Percentiles rank a stretch among this genome's conserved stretches.
These are phyloP conservation scores for Tinea pellionella DNA, from an alignment of 2,888 invertebrate species.

Conservation along the genomic window DNA sequence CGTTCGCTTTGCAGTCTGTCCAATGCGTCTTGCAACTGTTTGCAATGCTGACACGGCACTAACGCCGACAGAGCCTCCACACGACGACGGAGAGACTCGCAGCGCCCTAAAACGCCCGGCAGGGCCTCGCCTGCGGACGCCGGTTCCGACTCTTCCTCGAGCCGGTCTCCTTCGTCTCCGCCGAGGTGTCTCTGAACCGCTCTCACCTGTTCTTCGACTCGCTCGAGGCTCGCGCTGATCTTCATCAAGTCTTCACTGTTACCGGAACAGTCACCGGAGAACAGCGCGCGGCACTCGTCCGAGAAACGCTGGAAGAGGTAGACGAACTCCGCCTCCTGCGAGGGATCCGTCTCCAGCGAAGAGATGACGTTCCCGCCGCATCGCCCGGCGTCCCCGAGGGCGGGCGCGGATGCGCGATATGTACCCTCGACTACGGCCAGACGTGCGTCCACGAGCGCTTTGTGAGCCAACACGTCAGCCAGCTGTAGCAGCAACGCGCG, in stretches of 20 bases:
- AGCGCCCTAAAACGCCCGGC: slow-evolving; percentile 35
- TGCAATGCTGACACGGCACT: slow-evolving; percentile 63
- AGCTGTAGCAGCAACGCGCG: slow-evolving; percentile 67
- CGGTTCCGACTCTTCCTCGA: slow-evolving; percentile 17
- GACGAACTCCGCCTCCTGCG: slow-evolving; percentile 74
- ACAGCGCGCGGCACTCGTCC: slow-evolving; percentile 71
- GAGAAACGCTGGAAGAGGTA: slow-evolving; percentile 74
- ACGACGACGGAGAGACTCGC: slow-evolving; percentile 55
- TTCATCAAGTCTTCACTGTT: slow-evolving; percentile 68
- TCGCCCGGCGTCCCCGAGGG: slow-evolving; percentile 29
- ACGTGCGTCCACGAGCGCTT: slow-evolving; percentile 81
- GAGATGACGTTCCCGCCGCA: slow-evolving; percentile 39
- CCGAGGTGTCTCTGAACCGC: slow-evolving; percentile 46
- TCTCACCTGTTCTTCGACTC: slow-evolving; percentile 57
- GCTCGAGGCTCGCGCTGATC: slow-evolving; percentile 65
- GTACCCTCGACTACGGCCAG: slow-evolving; percentile 76
- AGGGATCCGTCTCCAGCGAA: slow-evolving; percentile 67
- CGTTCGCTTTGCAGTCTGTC: slow-evolving; percentile 59
- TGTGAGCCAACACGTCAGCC: slow-evolving; percentile 78
- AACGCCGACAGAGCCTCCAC: slow-evolving; percentile 60
- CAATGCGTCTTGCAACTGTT: slow-evolving; percentile 64
- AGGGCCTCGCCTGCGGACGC: slow-evolving; percentile 17
- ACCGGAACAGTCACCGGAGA: slow-evolving; percentile 68
- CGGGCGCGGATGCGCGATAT: slow-evolving; percentile 41
- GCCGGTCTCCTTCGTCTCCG: slow-evolving; percentile 23